Conservation (phyloP, 92 coral and sea anemone species). For the Porites lobata region DNA sequence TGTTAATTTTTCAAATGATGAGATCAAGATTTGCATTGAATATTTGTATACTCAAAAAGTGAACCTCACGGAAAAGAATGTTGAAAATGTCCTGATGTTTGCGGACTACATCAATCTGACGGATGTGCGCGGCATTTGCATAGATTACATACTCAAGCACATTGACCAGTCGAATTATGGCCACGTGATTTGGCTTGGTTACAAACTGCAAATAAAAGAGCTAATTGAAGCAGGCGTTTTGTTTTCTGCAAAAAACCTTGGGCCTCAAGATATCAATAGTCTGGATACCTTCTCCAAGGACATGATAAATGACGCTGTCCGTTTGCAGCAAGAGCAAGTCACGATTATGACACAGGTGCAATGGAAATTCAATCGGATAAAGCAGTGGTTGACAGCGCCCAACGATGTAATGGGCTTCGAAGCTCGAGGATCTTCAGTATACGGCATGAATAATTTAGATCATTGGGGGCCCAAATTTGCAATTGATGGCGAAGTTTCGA, state of each 20-base stretch:
- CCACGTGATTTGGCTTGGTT: not conserved
- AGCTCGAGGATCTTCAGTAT: not conserved
- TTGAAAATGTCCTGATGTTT: constrained; percentile 20
- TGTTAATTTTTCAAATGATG: not conserved
- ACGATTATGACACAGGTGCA: constrained; percentile 12
- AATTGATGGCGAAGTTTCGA: not conserved
- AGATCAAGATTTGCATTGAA: constrained; percentile 1
- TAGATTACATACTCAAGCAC: not conserved
- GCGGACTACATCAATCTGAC: constrained; percentile 1
- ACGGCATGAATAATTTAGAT: not conserved
- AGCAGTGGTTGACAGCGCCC: not conserved
- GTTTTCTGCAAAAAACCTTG: not conserved
- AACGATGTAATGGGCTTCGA: not conserved
- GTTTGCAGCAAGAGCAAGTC: not conserved
- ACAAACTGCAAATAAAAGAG: not conserved
- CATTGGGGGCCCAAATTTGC: not conserved
- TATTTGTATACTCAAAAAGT: not conserved
- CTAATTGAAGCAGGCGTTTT: constrained; percentile 14
- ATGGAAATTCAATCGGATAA: constrained; percentile 2
- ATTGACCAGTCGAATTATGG: not conserved
- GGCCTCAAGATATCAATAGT: not conserved
- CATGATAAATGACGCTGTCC: not conserved
- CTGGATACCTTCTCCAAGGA: not conserved
- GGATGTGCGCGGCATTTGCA: constrained; percentile 10
- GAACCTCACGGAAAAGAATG: not conserved